These are phyloP conservation scores for Pempheris klunzingeri DNA, from an alignment of 2,797 vertebrate genomes.

Conservation along the genomic window DNA sequence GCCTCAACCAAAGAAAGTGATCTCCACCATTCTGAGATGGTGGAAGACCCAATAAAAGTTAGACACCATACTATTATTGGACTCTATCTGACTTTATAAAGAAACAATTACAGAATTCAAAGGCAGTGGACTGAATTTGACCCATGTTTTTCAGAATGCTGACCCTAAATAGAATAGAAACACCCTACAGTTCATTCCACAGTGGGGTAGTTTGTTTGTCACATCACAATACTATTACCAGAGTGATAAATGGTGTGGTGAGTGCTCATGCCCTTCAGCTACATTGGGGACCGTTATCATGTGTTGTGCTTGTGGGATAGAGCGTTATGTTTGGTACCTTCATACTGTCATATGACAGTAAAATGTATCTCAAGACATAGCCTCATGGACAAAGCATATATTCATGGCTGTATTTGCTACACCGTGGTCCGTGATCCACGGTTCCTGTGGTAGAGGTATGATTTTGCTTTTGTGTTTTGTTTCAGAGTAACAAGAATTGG, in stretches of 20 bases:
- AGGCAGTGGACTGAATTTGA: no score
- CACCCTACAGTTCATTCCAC: neutral
- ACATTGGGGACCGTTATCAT: slow-evolving; percentile 40
- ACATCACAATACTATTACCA: neutral
- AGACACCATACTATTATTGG: no score
- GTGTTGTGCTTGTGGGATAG: slow-evolving; percentile 41
- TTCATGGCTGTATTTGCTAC: neutral
- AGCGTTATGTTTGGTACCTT: neutral
- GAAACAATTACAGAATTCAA: no score
- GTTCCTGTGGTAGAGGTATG: neutral
- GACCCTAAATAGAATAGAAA: no score
- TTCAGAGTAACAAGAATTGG: neutral
- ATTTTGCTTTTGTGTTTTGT: neutral
- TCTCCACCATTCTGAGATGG: no score
- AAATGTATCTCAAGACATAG: neutral
- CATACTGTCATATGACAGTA: no score
- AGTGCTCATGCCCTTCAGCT: slow-evolving; percentile 25
- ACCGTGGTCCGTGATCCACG: no score
- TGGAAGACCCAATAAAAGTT: no score
- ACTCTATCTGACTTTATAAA: no score
- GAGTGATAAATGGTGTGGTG: neutral
- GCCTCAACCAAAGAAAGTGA: no score
- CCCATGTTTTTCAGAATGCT: no score
- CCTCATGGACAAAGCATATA: slow-evolving; percentile 4
- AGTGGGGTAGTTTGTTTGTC: neutral